These are phyloP conservation scores for Microplitis deprimator DNA, from an alignment of 2,888 invertebrate genomes.

Conservation along the genomic window DNA sequence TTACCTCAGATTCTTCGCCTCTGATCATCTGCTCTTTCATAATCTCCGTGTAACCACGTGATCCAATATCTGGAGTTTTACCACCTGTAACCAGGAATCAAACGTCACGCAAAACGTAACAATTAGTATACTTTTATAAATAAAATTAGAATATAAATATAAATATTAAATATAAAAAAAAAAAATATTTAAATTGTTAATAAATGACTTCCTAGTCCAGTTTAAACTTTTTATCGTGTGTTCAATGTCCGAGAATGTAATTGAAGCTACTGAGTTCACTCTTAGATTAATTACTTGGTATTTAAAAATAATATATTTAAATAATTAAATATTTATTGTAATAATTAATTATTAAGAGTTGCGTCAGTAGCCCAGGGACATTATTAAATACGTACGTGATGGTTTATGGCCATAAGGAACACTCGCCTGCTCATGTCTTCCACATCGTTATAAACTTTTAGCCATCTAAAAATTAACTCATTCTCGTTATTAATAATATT, in stretches of 20 bases:
- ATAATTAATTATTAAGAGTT: slow-evolving; percentile 53
- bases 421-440: slow-evolving; percentile 69
- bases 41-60: slow-evolving; percentile 95
- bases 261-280: slow-evolving; percentile 68
- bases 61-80: slow-evolving; percentile 96
- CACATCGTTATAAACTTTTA: slow-evolving; percentile 69
- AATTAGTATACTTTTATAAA: slow-evolving; percentile 60
- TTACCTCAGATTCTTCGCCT: slow-evolving; percentile 92
- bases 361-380: slow-evolving; percentile 65
- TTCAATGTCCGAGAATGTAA: slow-evolving; percentile 39
- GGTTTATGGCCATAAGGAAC: slow-evolving; percentile 66
- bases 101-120: slow-evolving; percentile 70
- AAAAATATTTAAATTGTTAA: slow-evolving; percentile 26
- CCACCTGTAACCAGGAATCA: slow-evolving; percentile 84
- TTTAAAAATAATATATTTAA: slow-evolving; percentile 4
- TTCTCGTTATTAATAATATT: slow-evolving; percentile 70
- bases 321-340: slow-evolving; percentile 8
- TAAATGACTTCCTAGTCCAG: slow-evolving; percentile 23
- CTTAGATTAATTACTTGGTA: slow-evolving; percentile 42
- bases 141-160: slow-evolving; percentile 31
- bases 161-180: slow-evolving; percentile 15
- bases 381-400: slow-evolving; percentile 69
- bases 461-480: slow-evolving; percentile 72
- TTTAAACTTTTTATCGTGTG: slow-evolving; percentile 33
- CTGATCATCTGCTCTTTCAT: slow-evolving; percentile 95